Evolutionary conservation across 2,113 vertebrate genomes (phyloP), one percentile per base, ranked within the genome.

Genomic region (Oplegnathus fasciatus): DNA sequence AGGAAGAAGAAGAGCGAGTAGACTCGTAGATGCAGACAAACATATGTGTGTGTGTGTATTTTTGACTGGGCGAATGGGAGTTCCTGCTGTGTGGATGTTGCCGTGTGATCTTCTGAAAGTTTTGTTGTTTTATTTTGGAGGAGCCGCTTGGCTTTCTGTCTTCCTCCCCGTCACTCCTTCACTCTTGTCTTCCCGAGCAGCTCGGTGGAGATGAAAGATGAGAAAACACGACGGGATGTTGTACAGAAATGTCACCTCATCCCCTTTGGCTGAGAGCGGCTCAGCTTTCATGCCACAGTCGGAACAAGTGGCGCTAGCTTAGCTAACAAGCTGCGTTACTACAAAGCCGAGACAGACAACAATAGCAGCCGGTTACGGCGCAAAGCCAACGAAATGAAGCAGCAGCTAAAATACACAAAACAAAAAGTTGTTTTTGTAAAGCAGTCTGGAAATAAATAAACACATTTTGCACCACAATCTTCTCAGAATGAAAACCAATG

Each of bases 51-150:
- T 46, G 88, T 83, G 80, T 87, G 82, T 91, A 46, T 86, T 40
- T 91, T 66, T 88, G 89, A 76, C 78, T 84, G 83, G 66, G 85
- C 58, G 73, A 69, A 40, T 46, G 55, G 32, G 74, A 85, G 50
- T 78, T n/a, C 86, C 70, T 34, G 78, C 80, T 90, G 80, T 3
- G 68, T 24, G 52, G 52, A 84, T 86, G 77, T 86, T n/a, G 2
- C 54, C 82, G 55, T 86, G 81, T 92, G 86, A 94, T 94, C 89
- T 70, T 84, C 75, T 79, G 70, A 92, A 86, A 86, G 87, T 80
- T 86, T 68, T 70, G 48, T 81, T 86, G 68, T 86, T 84, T 91
- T 91, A 84, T 91, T 88, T 86, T 86, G 85, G 90, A 91, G 64
- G 89, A 85, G 68, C 68, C 75, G 68, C 73, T 75, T 58, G 67